These are phyloP conservation scores for Hyalella azteca DNA, from an alignment of 2,888 invertebrate species.

Conservation along the genomic window DNA sequence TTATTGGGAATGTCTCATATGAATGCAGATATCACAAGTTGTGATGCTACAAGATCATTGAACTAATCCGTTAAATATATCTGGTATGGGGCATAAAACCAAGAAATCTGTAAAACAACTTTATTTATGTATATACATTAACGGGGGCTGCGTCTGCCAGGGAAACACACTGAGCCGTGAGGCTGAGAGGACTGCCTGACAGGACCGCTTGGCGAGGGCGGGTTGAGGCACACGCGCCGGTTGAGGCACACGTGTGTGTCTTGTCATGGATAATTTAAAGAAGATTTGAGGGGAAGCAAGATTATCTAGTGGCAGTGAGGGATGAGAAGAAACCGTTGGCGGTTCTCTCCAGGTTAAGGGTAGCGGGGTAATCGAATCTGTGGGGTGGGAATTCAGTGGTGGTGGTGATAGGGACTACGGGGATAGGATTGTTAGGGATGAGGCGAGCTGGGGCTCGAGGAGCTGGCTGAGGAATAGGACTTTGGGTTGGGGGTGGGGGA, in stretches of 20 bases:
- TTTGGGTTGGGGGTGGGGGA: slow-evolving; percentile 32
- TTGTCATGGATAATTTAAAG: slow-evolving; percentile 28
- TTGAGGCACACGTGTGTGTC: background rate
- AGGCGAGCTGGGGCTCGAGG: background rate
- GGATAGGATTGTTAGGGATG: slow-evolving; percentile 38
- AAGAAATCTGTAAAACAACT: too few relatives aligned
- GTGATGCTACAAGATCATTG: too few relatives aligned
- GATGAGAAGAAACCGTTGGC: slow-evolving; percentile 52
- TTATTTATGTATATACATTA: slow-evolving; percentile 17
- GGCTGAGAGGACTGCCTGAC: slow-evolving; percentile 16
- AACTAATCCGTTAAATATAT: too few relatives aligned
- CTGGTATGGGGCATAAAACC: too few relatives aligned
- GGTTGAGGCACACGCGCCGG: too few relatives aligned
- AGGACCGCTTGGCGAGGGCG: slow-evolving; percentile 11
- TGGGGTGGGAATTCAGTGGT: slow-evolving; percentile 42
- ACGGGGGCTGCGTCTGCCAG: slow-evolving; percentile 5
- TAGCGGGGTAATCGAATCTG: slow-evolving; percentile 56
- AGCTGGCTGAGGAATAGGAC: slow-evolving; percentile 10
- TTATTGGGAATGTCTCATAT: too few relatives aligned
- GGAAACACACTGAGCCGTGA: background rate
- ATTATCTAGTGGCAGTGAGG: slow-evolving; percentile 43
- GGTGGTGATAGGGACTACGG: slow-evolving; percentile 41
- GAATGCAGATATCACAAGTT: too few relatives aligned
- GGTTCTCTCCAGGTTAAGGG: slow-evolving; percentile 56
- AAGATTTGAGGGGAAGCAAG: background rate